These are phyloP conservation scores for Lasioglossum baleicum DNA, from an alignment of 1,140 invertebrate genomes.

Conservation along the genomic window DNA sequence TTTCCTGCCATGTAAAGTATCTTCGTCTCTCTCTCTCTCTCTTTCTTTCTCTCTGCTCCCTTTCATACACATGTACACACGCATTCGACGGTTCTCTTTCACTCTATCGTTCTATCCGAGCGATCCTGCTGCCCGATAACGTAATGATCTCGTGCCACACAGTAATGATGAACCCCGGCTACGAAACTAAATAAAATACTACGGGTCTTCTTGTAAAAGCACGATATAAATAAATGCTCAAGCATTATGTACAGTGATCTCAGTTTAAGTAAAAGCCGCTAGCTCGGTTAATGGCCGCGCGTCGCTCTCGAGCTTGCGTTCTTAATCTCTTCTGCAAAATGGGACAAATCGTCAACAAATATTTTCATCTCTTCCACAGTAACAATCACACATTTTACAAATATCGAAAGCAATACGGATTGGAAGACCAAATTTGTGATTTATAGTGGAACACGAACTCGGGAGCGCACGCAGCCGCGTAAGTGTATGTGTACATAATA, in stretches of 20 bases:
- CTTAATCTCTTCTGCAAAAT: no score
- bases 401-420: no score
- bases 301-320: not conserved
- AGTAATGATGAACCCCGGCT: slow-evolving; percentile 53
- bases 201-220: slow-evolving; percentile 74
- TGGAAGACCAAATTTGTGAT: not conserved
- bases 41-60: slow-evolving; percentile 17
- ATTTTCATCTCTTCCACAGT: no score
- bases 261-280: slow-evolving; percentile 79
- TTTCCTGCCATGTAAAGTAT: slow-evolving; percentile 7
- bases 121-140: slow-evolving; percentile 39
- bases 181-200: slow-evolving; percentile 78
- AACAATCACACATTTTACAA: no score
- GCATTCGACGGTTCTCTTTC: not conserved
- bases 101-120: slow-evolving; percentile 15
- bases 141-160: slow-evolving; percentile 44
- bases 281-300: slow-evolving; percentile 53
- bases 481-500: slow-evolving; percentile 56
- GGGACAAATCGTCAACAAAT: no score
- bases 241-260: slow-evolving; percentile 76
- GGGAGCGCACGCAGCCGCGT: slow-evolving; percentile 34
- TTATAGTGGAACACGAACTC: not conserved
- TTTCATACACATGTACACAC: slow-evolving; percentile 23
- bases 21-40: slow-evolving; percentile 21
- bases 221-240: slow-evolving; percentile 79